Evolutionary conservation across 1,140 invertebrate species (phyloP).

Genomic region (Leptinotarsa lineolata): DNA sequence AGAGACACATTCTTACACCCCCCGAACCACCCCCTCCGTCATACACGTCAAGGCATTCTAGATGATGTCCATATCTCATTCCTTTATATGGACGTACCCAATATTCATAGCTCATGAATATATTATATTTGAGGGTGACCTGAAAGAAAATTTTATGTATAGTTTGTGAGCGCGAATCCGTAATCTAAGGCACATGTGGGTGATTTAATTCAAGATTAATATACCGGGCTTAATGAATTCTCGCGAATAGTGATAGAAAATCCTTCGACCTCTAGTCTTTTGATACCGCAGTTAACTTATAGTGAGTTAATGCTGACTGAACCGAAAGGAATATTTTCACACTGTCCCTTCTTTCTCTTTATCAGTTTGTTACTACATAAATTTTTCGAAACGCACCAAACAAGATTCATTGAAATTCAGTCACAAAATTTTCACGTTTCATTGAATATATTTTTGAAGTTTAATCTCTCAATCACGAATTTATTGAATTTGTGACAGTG

Average conservation of each 20-base stretch:
- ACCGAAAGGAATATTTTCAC: no score
- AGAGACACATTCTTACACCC: constrained; percentile 28
- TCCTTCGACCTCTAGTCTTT: not conserved
- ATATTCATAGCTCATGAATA: constrained; percentile 33
- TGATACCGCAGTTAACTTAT: not conserved
- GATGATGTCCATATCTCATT: constrained; percentile 34
- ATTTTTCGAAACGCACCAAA: no score
- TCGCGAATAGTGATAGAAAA: not conserved
- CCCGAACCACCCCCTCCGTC: constrained; percentile 12
- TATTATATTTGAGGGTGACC: constrained; percentile 21
- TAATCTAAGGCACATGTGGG: constrained; percentile 23
- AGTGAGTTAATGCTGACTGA: no score
- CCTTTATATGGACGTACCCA: constrained; percentile 32
- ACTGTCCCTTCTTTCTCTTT: no score
- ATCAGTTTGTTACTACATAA: no score
- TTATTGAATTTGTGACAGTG: no score
- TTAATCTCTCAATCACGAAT: no score
- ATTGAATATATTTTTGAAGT: no score
- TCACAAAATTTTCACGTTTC: no score
- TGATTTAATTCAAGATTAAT: constrained; percentile 31
- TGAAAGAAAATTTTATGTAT: constrained; percentile 33
- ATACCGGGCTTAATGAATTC: constrained; percentile 17
- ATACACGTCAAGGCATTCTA: constrained; percentile 32
- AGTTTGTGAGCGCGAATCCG: constrained; percentile 12
- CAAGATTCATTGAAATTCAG: no score